Conservation (phyloP, 2,797 vertebrate genomes). For the Tarsius wallacei region DNA sequence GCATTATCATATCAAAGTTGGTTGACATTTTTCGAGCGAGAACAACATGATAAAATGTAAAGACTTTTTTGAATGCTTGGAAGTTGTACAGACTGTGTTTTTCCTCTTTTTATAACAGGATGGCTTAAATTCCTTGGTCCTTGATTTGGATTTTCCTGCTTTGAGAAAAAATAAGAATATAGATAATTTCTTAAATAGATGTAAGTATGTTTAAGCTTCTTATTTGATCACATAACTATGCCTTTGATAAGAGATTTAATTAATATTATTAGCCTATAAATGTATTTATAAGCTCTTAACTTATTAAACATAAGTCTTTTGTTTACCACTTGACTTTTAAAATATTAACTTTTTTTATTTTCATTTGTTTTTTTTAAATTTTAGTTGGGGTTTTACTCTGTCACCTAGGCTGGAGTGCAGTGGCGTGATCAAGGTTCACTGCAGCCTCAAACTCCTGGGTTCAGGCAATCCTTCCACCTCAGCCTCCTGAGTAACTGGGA, state of each 20-base stretch:
- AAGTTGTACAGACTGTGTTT: slow-evolving; percentile 73
- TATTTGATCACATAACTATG: slow-evolving; percentile 44
- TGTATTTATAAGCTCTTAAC: slow-evolving; percentile 49
- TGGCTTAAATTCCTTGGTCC: slow-evolving; percentile 97
- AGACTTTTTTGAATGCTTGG: slow-evolving; percentile 65
- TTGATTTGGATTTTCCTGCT: slow-evolving; percentile 98
- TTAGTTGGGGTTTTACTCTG: too few relatives aligned
- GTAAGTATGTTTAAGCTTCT: slow-evolving; percentile 92
- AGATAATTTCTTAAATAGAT: slow-evolving; percentile 98
- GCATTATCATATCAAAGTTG: not conserved
- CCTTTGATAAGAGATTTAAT: slow-evolving; percentile 48
- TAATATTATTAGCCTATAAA: slow-evolving; percentile 52
- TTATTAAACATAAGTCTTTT: slow-evolving; percentile 57
- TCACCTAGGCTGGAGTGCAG: too few relatives aligned
- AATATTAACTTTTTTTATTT: too few relatives aligned
- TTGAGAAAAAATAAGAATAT: slow-evolving; percentile 99
- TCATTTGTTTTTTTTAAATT: too few relatives aligned
- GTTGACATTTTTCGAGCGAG: not conserved
- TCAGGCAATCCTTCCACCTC: too few relatives aligned
- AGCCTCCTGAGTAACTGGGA: too few relatives aligned
- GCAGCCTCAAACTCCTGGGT: too few relatives aligned
- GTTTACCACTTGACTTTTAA: slow-evolving; percentile 1
- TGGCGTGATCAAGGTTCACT: too few relatives aligned
- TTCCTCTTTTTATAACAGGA: slow-evolving; percentile 92
- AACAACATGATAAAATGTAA: slow-evolving; percentile 35